Percentiles rank a stretch among this genome's conserved stretches.
phyloP scores from a whole-genome alignment of 30 jellyfish, hydroid and myxozoan genomes.

The Aurelia sp. region DNA sequence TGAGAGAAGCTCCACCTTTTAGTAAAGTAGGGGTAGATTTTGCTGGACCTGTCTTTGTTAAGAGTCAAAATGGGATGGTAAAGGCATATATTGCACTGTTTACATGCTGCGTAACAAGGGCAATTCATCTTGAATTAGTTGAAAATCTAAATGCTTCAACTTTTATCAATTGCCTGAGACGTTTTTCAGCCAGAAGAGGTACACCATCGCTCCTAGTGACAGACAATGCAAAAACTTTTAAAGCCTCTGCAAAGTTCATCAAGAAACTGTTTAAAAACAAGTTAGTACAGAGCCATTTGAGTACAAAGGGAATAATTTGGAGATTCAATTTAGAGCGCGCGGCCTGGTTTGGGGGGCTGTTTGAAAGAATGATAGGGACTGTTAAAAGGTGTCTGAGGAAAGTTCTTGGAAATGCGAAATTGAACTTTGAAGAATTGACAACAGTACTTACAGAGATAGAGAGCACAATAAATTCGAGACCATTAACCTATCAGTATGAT shows the following conservation, averaged over 20 bases:
- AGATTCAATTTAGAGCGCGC: too few species aligned
- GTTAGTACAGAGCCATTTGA: too few species aligned
- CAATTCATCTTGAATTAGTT: slow-evolving; percentile 18
- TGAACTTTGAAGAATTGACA: too few species aligned
- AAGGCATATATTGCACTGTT: slow-evolving; percentile 13
- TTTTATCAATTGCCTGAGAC: background rate
- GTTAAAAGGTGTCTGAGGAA: too few species aligned
- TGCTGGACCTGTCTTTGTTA: slow-evolving; percentile 38
- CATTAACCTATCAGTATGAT: too few species aligned
- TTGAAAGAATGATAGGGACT: too few species aligned
- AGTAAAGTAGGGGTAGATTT: background rate
- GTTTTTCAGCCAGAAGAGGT: slow-evolving; percentile 27
- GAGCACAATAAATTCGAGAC: too few species aligned
- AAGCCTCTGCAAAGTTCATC: slow-evolving; percentile 26
- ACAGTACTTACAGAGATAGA: too few species aligned
- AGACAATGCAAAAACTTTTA: slow-evolving; percentile 64
- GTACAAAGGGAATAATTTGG: too few species aligned
- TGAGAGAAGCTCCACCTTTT: slow-evolving; percentile 14
- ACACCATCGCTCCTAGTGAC: slow-evolving; percentile 21
- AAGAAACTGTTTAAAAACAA: background rate
- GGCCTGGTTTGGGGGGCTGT: too few species aligned
- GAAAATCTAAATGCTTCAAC: slow-evolving; percentile 3
- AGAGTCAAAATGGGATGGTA: background rate
- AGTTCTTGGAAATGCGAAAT: too few species aligned
- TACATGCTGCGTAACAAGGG: slow-evolving; percentile 35